Percentiles rank a stretch among this genome's conserved stretches.
Evolutionary conservation across 2,113 vertebrate species (phyloP).

Genomic region (Progne subis): DNA sequence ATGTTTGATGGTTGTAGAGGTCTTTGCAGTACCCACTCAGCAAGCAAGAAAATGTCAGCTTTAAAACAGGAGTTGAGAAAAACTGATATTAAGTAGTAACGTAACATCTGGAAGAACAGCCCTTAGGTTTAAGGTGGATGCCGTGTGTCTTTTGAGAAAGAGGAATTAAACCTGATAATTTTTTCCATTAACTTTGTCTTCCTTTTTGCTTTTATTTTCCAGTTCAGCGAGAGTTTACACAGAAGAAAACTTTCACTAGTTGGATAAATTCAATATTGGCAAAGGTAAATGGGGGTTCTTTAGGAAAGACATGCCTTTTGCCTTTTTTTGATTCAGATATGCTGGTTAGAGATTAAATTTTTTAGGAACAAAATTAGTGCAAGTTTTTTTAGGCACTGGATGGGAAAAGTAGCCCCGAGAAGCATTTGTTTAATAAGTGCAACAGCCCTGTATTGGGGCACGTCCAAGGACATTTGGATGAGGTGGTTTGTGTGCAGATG

Average conservation of each 20-base stretch:
- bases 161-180: not conserved
- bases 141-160: not conserved
- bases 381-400: not conserved
- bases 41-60: not conserved
- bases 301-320: not conserved
- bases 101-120: not conserved
- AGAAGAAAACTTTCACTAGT: conserved; percentile 96
- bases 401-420: not conserved
- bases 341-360: not conserved
- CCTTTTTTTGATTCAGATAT: not conserved
- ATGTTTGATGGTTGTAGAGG: not conserved
- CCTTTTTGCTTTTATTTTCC: not conserved
- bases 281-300: conserved; percentile 80
- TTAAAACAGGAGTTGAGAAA: not conserved
- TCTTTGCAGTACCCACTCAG: not conserved
- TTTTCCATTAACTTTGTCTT: not conserved
- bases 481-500: not conserved
- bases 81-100: not conserved
- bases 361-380: not conserved
- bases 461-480: not conserved
- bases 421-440: not conserved
- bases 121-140: not conserved
- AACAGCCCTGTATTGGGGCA: not conserved
- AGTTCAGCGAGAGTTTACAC: conserved; percentile 92
- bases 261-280: conserved; percentile 94